A percentile compares a stretch with the other conserved stretches of the same genome.
These are phyloP conservation scores for Falco rusticolus DNA, from an alignment of 2,797 vertebrate species.

Conservation along the genomic window DNA sequence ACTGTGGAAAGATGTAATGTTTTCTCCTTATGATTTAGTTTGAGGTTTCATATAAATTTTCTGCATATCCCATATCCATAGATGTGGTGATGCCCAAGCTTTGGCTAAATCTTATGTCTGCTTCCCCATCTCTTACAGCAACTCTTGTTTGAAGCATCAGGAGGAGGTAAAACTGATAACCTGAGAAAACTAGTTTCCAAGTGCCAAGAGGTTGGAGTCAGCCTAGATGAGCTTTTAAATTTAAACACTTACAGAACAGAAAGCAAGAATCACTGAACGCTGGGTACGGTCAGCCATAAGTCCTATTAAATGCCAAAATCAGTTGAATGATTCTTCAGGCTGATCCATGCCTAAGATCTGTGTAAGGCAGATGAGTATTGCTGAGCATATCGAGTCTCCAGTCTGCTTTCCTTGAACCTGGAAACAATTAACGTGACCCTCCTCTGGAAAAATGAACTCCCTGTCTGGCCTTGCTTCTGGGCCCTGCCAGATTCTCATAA, in stretches of 20 bases:
- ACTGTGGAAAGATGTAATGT: constrained; percentile 99
- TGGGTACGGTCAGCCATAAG: constrained; percentile 80
- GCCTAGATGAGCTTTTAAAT: constrained; percentile 93
- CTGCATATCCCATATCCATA: constrained; percentile 84
- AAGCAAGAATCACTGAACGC: constrained; percentile 86
- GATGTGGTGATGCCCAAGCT: constrained; percentile 79
- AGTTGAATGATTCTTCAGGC: constrained; percentile 82
- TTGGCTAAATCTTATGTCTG: constrained; percentile 79
- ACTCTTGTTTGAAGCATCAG: constrained; percentile 94
- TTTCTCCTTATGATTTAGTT: constrained; percentile 81
- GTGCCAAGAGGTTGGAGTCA: constrained; percentile 95
- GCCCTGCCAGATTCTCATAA: constrained; percentile 86
- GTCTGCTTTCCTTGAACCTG: constrained; percentile 76
- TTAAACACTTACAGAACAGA: constrained; percentile 86
- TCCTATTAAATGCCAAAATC: constrained; percentile 82
- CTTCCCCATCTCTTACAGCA: constrained; percentile 88
- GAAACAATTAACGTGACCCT: constrained; percentile 78
- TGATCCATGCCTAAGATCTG: constrained; percentile 80
- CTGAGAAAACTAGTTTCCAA: constrained; percentile 92
- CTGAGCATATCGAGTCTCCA: constrained; percentile 79
- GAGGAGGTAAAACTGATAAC: constrained; percentile 92
- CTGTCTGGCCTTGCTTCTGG: constrained; percentile 83
- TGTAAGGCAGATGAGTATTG: constrained; percentile 78
- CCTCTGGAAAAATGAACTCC: constrained; percentile 85
- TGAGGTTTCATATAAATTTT: constrained; percentile 81